phyloP scores from a whole-genome alignment of 64 coral and sea anemone genomes.

The Acropora yongei region DNA sequence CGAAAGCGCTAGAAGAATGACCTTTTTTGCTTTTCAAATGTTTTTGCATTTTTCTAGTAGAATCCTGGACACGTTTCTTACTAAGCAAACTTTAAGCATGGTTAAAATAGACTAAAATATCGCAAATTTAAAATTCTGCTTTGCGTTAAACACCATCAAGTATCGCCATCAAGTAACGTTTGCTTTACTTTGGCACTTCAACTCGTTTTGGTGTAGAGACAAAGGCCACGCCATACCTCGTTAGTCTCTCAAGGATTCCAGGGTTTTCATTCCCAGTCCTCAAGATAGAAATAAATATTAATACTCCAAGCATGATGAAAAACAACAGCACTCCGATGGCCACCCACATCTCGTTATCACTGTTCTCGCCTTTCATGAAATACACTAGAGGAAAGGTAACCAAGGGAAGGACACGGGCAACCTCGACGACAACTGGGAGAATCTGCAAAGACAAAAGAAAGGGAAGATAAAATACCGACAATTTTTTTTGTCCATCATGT shows the following conservation, averaged over 20 bases:
- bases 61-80: no score
- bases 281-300: constrained; percentile 53
- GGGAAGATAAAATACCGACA: background rate
- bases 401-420: constrained; percentile 4
- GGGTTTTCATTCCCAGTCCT: constrained; percentile 69
- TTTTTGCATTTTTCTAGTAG: no score
- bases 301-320: constrained; percentile 1
- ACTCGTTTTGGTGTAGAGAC: background rate
- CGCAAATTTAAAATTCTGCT: no score
- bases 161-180: no score
- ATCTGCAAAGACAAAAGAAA: background rate
- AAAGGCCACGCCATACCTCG: constrained; percentile 40
- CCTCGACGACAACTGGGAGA: constrained; percentile 1
- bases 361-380: constrained; percentile 2
- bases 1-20: no score
- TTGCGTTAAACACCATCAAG: no score
- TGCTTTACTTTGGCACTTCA: background rate
- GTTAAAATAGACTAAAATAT: no score
- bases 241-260: constrained; percentile 67
- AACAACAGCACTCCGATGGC: constrained; percentile 53
- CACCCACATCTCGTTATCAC: constrained; percentile 10
- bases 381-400: constrained; percentile 23
- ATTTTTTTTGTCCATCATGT: no score
- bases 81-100: no score
- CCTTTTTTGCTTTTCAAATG: no score